These are phyloP conservation scores for Neosilurus mollespiculum DNA, from an alignment of 2,797 vertebrate species.

Conservation along the genomic window DNA sequence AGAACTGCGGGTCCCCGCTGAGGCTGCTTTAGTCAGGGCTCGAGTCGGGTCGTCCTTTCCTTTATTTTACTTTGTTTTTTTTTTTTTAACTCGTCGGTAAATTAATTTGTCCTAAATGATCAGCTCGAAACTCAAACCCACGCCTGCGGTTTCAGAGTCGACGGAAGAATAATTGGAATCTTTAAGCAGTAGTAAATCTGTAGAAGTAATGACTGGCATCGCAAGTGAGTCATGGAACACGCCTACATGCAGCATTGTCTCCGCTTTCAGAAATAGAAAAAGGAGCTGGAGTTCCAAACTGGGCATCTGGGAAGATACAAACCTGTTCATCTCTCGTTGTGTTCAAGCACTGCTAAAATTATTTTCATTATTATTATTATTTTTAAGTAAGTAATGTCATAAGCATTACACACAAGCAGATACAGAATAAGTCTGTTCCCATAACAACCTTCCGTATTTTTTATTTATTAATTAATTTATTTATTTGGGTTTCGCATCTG, in stretches of 20 bases:
- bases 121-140: not conserved
- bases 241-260: not conserved
- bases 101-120: not conserved
- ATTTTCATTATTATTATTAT: too few species aligned
- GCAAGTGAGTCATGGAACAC: not conserved
- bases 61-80: too few species aligned
- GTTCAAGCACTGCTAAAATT: not conserved
- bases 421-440: too few species aligned
- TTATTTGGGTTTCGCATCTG: too few species aligned
- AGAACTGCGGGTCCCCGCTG: constrained; percentile 30
- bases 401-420: too few species aligned
- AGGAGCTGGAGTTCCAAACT: constrained; percentile 1
- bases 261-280: constrained; percentile 20
- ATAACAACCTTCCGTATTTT: too few species aligned
- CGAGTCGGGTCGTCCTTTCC: not conserved
- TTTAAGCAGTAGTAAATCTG: not conserved
- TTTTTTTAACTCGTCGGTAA: not conserved
- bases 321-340: not conserved
- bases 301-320: constrained; percentile 3
- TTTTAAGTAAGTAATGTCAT: too few species aligned
- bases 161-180: not conserved
- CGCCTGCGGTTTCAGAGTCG: not conserved
- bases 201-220: not conserved
- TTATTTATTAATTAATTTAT: too few species aligned
- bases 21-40: constrained; percentile 11